Evolutionary conservation across 2,113 vertebrate species (phyloP).

Genomic region (Hydrochoerus hydrochaeris): DNA sequence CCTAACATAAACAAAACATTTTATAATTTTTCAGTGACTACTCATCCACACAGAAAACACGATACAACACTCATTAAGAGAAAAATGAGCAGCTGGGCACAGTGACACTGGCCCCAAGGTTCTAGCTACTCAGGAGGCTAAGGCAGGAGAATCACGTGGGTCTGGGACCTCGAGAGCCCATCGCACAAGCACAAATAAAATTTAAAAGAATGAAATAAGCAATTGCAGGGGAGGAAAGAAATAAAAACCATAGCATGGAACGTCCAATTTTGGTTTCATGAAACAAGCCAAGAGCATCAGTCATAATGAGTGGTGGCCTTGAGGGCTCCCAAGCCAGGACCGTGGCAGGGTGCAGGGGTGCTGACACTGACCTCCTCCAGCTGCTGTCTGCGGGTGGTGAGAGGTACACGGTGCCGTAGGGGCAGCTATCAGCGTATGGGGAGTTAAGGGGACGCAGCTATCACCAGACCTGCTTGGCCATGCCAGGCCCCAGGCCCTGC

Average conservation of each 20-base stretch:
- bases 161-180: not conserved
- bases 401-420: constrained; percentile 97
- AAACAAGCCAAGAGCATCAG: not conserved
- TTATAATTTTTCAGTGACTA: not conserved
- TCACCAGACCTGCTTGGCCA: not conserved
- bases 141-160: too few relatives aligned
- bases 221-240: not conserved
- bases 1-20: not conserved
- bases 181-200: not conserved
- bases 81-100: too few relatives aligned
- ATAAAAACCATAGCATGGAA: not conserved
- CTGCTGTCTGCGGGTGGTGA: constrained; percentile 97
- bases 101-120: not conserved
- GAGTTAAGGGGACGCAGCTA: constrained; percentile 87
- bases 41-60: not conserved
- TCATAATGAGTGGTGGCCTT: not conserved
- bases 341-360: not conserved
- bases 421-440: constrained; percentile 96
- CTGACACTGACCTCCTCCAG: constrained; percentile 95
- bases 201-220: not conserved
- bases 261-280: not conserved
- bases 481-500: not conserved
- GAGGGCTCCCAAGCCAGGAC: not conserved
- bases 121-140: not conserved
- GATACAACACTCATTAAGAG: not conserved